A percentile compares a stretch with the other conserved stretches of the same genome.
Evolutionary conservation across 2,888 invertebrate species (phyloP).

Genomic region (Melanostoma scalare): DNA sequence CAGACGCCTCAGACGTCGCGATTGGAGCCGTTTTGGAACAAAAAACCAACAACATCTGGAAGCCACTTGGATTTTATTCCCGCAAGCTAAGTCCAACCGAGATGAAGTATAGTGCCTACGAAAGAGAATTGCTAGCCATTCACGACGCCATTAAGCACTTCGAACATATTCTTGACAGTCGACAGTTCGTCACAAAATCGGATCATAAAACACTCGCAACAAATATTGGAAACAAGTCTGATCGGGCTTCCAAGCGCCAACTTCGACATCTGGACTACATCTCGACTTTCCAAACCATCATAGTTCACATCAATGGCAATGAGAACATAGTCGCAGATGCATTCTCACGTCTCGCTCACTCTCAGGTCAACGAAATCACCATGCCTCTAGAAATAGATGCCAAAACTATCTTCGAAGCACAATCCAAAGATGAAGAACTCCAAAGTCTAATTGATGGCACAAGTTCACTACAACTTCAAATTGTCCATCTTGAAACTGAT

Average conservation of each 20-base stretch:
- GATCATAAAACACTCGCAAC: not conserved
- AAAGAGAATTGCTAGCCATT: conserved; percentile 10
- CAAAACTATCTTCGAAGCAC: not conserved
- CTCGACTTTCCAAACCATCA: not conserved
- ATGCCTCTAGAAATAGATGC: too few species aligned
- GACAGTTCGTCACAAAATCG: not conserved
- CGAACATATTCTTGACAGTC: not conserved
- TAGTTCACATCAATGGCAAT: conserved; percentile 2
- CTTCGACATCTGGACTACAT: not conserved
- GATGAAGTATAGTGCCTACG: too few species aligned
- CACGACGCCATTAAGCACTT: conserved; percentile 62
- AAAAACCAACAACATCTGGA: not conserved
- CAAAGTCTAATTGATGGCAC: not conserved
- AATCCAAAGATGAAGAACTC: not conserved
- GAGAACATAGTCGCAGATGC: conserved; percentile 9
- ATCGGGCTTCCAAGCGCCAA: conserved; percentile 1
- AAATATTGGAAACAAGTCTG: not conserved
- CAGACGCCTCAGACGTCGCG: conserved; percentile 10
- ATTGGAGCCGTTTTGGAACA: not conserved
- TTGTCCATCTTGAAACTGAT: too few species aligned
- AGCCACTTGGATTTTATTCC: too few species aligned
- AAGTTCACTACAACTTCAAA: too few species aligned
- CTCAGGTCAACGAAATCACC: not conserved
- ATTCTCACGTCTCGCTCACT: not conserved
- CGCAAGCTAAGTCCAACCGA: too few species aligned